Evolutionary conservation across 2,113 vertebrate genomes (phyloP), one percentile per base, ranked within the genome.

Genomic region (Brachypteracias leptosomus): DNA sequence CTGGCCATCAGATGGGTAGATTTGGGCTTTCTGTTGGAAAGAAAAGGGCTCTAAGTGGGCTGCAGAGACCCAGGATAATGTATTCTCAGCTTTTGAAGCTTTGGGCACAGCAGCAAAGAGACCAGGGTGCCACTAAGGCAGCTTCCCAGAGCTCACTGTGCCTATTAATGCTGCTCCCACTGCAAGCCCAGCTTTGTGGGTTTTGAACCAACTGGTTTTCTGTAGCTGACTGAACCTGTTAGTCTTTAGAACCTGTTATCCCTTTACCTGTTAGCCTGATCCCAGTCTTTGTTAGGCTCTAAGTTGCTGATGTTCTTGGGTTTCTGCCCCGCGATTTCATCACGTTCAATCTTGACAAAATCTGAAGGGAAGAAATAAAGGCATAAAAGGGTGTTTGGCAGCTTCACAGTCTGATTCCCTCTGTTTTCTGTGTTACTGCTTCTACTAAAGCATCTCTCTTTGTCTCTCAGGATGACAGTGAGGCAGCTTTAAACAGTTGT

Each of bases 301-400:
- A 97, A 95, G 85, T 44, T 96, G 83, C 79, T 92, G 68, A 96
- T 54, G n/a, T 81, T 95, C 89, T 98, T 99, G 44, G 88, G 82
- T 96, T 99, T 99, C n/a, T 97, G 95, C 40, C 96, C 97, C n/a
- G 97, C 91, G 5, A 98, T 88, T 93, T 99, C 99, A 83, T 99
- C 99, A 28, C 98, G 97, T 92, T 99, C 99, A 11, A 99, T 96
- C 98, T 99, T 99, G 95, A 99, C 99, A 91, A 99, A 99, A 97
- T 99, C 99, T 99, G 93, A 88, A 97, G 42, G 31, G 55, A 47
- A 29, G 89, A 92, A 85, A 36, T 76, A 80, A 65, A 29, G 28
- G 17, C 31, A 72, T 51, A 36, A 59, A 52, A 59, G 47, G 52
- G 21, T 25, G 31, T 3, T 88, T 79, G 93, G 54, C 59, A 79